These are phyloP conservation scores for Notodonta ziczac DNA, from an alignment of 2,888 invertebrate species.

Conservation along the genomic window DNA sequence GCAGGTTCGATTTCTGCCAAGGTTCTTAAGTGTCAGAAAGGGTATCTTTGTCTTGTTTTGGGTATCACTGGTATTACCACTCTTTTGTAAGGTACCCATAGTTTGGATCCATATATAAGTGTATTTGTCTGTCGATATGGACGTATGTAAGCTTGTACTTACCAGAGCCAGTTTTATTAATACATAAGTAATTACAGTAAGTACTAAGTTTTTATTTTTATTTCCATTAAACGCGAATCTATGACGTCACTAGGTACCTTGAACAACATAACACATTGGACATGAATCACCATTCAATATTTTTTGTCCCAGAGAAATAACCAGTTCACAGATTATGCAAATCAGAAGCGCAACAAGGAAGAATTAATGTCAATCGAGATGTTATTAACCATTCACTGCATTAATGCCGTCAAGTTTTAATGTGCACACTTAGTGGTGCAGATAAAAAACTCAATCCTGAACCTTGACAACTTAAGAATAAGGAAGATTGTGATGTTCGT, in stretches of 20 bases:
- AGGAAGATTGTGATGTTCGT: slow-evolving; percentile 9
- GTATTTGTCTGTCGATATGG: too few relatives aligned
- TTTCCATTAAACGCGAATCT: slow-evolving; percentile 19
- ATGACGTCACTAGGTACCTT: slow-evolving; percentile 17
- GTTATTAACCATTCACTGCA: slow-evolving; percentile 56
- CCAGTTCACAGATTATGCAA: slow-evolving; percentile 65
- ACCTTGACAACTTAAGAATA: slow-evolving; percentile 13
- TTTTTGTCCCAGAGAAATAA: slow-evolving; percentile 40
- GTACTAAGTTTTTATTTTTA: not conserved
- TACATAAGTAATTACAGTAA: not conserved
- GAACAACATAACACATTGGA: slow-evolving; percentile 15
- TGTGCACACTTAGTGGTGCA: slow-evolving; percentile 28
- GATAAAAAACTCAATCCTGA: slow-evolving; percentile 16
- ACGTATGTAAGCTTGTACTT: not conserved
- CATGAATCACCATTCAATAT: slow-evolving; percentile 31
- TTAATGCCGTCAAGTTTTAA: slow-evolving; percentile 50
- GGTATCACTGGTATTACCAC: too few relatives aligned
- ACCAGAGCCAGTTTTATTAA: not conserved
- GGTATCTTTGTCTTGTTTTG: too few relatives aligned
- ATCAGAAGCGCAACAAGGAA: slow-evolving; percentile 63
- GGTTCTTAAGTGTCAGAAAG: too few relatives aligned
- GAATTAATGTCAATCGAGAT: slow-evolving; percentile 67
- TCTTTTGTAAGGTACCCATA: too few relatives aligned
- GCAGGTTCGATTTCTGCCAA: too few relatives aligned
- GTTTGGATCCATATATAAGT: too few relatives aligned